Evolutionary conservation across 2,888 invertebrate genomes (phyloP).

Genomic region (Campoplex capitator): DNA sequence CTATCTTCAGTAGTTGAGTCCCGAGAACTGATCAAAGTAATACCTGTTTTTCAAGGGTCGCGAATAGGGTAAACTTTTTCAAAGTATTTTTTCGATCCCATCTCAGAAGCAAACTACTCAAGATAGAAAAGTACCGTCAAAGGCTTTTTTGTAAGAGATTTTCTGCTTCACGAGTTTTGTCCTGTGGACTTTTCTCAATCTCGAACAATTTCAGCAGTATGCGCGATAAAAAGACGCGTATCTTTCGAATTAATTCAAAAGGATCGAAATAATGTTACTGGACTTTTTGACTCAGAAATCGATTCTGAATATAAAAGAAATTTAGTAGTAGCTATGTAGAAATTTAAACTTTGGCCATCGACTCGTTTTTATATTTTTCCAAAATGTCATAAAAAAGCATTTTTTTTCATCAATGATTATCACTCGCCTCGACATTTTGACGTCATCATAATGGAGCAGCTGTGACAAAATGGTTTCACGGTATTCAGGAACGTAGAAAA

Average conservation of each 20-base stretch:
- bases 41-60: neutral
- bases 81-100: neutral
- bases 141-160: neutral
- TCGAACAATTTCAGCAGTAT: neutral
- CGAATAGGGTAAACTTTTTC: neutral
- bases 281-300: neutral
- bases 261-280: neutral
- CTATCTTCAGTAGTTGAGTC: neutral
- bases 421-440: conserved; percentile 93
- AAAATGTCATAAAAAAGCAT: neutral
- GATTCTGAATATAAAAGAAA: neutral
- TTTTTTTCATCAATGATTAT: neutral
- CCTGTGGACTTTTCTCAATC: neutral
- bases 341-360: neutral
- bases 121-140: neutral
- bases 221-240: neutral
- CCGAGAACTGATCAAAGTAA: neutral
- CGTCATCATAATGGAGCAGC: conserved; percentile 93
- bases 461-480: conserved; percentile 94
- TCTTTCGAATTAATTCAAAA: neutral
- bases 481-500: conserved; percentile 97
- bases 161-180: neutral
- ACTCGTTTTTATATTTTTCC: neutral
- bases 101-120: neutral
- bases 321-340: neutral